These are phyloP conservation scores for Synergus japonicus DNA, from an alignment of 2,888 invertebrate genomes.

Conservation along the genomic window DNA sequence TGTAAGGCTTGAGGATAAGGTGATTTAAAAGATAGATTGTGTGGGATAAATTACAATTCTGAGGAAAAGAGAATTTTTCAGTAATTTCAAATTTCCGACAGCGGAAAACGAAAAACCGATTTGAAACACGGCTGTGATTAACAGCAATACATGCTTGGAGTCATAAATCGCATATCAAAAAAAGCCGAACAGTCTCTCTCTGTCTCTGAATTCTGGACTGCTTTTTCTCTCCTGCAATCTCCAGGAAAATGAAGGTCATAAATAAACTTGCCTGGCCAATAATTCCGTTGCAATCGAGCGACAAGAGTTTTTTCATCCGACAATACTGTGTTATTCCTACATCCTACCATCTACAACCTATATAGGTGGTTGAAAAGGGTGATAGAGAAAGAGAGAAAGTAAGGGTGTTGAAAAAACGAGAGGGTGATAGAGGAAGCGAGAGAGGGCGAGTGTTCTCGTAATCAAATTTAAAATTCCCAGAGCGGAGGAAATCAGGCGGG, in stretches of 20 bases:
- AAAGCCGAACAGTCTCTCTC: conserved; percentile 42
- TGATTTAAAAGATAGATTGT: background rate
- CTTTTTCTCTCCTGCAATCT: conserved; percentile 50
- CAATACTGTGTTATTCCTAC: conserved; percentile 32
- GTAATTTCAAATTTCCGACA: background rate
- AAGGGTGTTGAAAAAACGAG: conserved; percentile 46
- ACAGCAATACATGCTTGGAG: conserved; percentile 43
- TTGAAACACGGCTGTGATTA: conserved; percentile 49
- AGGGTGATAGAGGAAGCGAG: conserved; percentile 43
- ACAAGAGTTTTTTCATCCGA: conserved; percentile 68
- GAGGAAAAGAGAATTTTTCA: background rate
- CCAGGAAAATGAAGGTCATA: conserved; percentile 70
- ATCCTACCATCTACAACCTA: conserved; percentile 43
- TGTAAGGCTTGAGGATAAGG: too few species aligned
- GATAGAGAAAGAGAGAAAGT: conserved; percentile 51
- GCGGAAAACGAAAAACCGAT: background rate
- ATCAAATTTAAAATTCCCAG: conserved; percentile 72
- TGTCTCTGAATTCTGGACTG: conserved; percentile 34
- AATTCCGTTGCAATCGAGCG: conserved; percentile 69
- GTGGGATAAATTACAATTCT: background rate
- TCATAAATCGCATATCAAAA: conserved; percentile 51
- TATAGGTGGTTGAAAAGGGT: conserved; percentile 53
- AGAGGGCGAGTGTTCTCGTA: conserved; percentile 59
- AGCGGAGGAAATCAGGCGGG: conserved; percentile 61
- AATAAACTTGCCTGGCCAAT: conserved; percentile 71